Base-by-base conservation (phyloP, 2,797 vertebrate genomes). In the Acrocephalus scirpaceus region DNA sequence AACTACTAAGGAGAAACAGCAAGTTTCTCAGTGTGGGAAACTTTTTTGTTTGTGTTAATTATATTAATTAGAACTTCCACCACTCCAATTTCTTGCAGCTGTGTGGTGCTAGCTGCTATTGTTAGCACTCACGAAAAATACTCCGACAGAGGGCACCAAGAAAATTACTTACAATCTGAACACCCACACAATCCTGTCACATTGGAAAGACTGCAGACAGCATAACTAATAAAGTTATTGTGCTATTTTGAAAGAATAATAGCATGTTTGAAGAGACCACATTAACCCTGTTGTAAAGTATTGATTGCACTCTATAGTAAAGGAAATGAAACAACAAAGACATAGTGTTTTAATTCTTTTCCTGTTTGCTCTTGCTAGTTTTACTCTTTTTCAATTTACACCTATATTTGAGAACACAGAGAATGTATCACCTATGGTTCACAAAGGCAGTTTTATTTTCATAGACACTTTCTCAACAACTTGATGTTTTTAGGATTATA, bases 281-380 rank as follows among this genome's bases (percentile, higher is more conserved):
- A 98, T 98, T 98, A 98, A 98, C 98, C 98, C 97, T 96, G 97
- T 97, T 98, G 97, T 97, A 98, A 98, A 96, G 97, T 97, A 98
- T 98, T 98, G 98, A 98, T 98, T 98, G 96, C 90, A 91, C 95
- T 97, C 96, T 40, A 45, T 96, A 95, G 96, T 95, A 97, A 97
- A 97, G 98, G 94, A 98, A 98, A 98, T 96, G 97, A 98, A 98
- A 97, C 92, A 97, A 97, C 96, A 97, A 97, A 98, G 97, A 95
- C 96, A 94, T 91, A 95, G 86, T 96, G 95, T 96, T 98, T 98
- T 97, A 97, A 98, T 98, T 98, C 97, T 97, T 97, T 94, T 89
- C 92, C 95, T 97, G 85, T 97, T 97, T 97, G 94, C 94, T 97
- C 95, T 95, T 93, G 69, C 89, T 97, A 95, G 90, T 97, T 98